phyloP scores from a whole-genome alignment of 2,797 vertebrate species.

The Rhinophrynus dorsalis region DNA sequence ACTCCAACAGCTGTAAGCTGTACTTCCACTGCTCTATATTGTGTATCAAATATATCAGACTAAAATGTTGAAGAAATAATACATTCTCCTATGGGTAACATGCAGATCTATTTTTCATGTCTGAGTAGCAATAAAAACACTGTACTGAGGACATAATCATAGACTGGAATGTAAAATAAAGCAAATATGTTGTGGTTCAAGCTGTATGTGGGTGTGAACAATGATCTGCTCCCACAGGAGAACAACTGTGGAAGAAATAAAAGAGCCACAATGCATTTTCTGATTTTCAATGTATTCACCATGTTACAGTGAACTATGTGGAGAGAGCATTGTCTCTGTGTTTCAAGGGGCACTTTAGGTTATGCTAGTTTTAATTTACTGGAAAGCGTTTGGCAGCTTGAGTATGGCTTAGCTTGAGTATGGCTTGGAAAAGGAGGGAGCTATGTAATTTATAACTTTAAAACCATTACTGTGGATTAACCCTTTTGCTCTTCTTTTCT shows the following conservation, averaged over 20 bases:
- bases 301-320: slow-evolving; percentile 9
- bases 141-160: slow-evolving; percentile 13
- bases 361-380: slow-evolving; percentile 58
- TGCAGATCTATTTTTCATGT: too few relatives aligned
- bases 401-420: too few relatives aligned
- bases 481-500: not conserved
- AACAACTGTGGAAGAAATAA: slow-evolving; percentile 17
- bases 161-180: slow-evolving; percentile 16
- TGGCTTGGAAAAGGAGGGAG: slow-evolving; percentile 56
- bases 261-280: not conserved
- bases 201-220: slow-evolving; percentile 46
- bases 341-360: slow-evolving; percentile 45
- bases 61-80: too few relatives aligned
- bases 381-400: slow-evolving; percentile 58
- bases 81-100: too few relatives aligned
- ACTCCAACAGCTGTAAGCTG: too few relatives aligned
- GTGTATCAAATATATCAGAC: too few relatives aligned
- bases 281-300: slow-evolving; percentile 23
- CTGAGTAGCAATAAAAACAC: not conserved
- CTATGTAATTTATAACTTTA: slow-evolving; percentile 54
- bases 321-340: slow-evolving; percentile 2
- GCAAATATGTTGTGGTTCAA: slow-evolving; percentile 30
- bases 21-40: too few relatives aligned
- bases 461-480: slow-evolving; percentile 23
- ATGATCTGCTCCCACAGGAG: slow-evolving; percentile 28